Percentiles rank a stretch among this genome's conserved stretches.
These are phyloP conservation scores for Cariama cristata DNA, from an alignment of 2,113 vertebrate genomes.

Conservation along the genomic window DNA sequence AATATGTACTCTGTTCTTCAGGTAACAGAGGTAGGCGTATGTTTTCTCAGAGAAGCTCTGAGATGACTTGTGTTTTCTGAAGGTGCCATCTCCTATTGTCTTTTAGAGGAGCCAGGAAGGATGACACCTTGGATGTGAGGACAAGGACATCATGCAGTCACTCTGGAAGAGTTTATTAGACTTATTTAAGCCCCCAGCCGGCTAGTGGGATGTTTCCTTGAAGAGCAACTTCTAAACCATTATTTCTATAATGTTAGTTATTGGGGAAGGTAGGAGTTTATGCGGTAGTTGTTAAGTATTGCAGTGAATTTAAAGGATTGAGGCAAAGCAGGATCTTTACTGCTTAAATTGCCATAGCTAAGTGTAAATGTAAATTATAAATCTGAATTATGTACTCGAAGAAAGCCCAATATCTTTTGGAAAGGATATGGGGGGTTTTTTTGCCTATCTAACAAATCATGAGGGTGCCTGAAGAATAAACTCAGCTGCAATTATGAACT, in stretches of 20 bases:
- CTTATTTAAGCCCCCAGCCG: background rate
- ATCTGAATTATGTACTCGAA: background rate
- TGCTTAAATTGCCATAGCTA: background rate
- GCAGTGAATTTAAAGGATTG: background rate
- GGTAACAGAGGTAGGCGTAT: background rate
- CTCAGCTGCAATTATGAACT: background rate
- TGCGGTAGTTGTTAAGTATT: background rate
- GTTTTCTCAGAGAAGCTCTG: background rate
- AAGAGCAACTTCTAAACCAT: background rate
- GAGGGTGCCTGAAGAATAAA: background rate
- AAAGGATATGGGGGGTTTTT: background rate
- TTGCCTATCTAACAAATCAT: background rate
- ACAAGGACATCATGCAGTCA: background rate
- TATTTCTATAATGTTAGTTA: background rate
- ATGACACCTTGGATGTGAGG: fast-evolving
- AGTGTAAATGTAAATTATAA: background rate
- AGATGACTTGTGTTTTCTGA: background rate
- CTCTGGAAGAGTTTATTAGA: background rate
- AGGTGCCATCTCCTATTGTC: background rate
- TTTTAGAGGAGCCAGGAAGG: background rate
- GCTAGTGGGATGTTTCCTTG: background rate
- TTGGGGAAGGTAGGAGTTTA: background rate
- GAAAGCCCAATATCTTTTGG: background rate
- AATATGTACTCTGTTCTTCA: background rate
- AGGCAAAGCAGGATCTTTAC: background rate